A percentile compares a stretch with the other conserved stretches of the same genome.
These are phyloP conservation scores for Balaeniceps rex DNA, from an alignment of 2,113 vertebrate species.

Conservation along the genomic window DNA sequence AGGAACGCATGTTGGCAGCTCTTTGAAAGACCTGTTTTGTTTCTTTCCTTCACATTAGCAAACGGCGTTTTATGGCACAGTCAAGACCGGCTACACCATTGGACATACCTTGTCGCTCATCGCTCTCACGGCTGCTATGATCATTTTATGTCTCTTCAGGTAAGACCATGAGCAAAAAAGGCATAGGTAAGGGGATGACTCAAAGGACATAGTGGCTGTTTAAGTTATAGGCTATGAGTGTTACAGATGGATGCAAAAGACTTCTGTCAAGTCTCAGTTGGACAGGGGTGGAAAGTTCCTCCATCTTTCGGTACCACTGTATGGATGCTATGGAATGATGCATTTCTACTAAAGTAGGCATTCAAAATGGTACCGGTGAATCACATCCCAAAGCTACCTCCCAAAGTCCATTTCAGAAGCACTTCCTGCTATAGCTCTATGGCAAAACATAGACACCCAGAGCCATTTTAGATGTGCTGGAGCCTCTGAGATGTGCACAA, in stretches of 20 bases:
- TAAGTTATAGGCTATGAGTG: background rate
- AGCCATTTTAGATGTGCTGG: background rate
- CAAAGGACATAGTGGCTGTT: background rate
- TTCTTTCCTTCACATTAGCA: constrained; percentile 20
- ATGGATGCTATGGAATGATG: background rate
- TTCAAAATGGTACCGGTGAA: background rate
- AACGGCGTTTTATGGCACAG: constrained; percentile 79
- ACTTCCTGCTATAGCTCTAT: background rate
- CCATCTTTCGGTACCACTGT: rapidly evolving
- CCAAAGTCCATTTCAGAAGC: background rate
- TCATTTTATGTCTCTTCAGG: constrained; percentile 92
- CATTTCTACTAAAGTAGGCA: background rate
- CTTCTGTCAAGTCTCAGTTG: background rate
- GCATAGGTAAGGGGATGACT: background rate
- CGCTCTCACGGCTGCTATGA: constrained; percentile 83
- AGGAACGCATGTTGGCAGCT: background rate
- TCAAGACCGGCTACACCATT: constrained; percentile 91
- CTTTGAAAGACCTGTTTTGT: background rate
- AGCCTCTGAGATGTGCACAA: background rate
- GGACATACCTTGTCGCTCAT: constrained; percentile 90
- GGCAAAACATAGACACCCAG: background rate
- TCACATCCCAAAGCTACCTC: background rate
- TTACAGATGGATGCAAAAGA: background rate
- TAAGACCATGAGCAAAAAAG: constrained; percentile 43
- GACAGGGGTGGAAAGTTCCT: background rate